Evolutionary conservation across 35 echinoderm and acorn worm species (phyloP).

Genomic region (Stichopus chloronotus): DNA sequence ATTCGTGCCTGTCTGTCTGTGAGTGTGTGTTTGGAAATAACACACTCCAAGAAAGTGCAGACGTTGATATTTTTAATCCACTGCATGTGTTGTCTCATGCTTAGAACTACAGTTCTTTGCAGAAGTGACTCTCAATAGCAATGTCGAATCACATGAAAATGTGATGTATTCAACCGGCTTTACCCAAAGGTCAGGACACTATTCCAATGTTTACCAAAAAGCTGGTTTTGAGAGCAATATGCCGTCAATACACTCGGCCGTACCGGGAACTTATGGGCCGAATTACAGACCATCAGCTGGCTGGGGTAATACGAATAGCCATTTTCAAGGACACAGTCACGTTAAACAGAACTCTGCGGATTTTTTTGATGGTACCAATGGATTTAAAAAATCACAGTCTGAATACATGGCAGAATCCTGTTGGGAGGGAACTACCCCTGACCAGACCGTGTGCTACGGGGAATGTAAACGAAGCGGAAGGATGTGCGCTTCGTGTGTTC

Average conservation of each 20-base stretch:
- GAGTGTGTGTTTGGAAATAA: constrained; percentile 6
- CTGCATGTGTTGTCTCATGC: too few relatives aligned
- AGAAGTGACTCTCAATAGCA: constrained; percentile 14
- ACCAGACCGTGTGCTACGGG: constrained; percentile 41
- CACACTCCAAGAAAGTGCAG: background rate
- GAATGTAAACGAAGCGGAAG: constrained; percentile 43
- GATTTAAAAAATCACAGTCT: background rate
- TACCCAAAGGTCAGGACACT: constrained; percentile 52
- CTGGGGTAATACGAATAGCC: background rate
- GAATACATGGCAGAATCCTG: background rate
- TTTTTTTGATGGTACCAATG: background rate
- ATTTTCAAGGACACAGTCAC: background rate
- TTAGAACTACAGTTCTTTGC: background rate
- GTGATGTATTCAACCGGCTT: constrained; percentile 56
- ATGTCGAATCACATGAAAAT: constrained; percentile 41
- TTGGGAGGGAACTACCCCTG: background rate
- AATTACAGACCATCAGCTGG: background rate
- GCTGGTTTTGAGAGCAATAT: constrained; percentile 39
- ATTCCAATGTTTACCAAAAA: constrained; percentile 43
- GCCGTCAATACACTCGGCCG: constrained; percentile 53
- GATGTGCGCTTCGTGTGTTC: constrained; percentile 26
- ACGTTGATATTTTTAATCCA: too few relatives aligned
- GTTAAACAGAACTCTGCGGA: background rate
- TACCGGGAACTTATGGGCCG: constrained; percentile 34
- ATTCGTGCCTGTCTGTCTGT: background rate